Base-by-base conservation (phyloP, 2,888 invertebrate genomes). In the Amorpha juglandis region DNA sequence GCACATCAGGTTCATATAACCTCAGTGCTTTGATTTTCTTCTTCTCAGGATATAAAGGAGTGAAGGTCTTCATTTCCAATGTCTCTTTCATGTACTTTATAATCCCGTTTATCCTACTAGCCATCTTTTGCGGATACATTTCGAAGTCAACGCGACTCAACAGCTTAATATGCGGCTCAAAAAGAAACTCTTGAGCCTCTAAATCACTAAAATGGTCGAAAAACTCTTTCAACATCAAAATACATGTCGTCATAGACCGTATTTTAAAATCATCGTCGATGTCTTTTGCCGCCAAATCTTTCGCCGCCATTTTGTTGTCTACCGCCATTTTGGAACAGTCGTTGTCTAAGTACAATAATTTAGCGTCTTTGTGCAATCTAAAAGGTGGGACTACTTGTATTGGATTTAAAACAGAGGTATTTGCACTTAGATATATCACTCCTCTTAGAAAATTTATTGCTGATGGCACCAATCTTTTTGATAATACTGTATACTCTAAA, bases 1-100 rank as follows among this genome's bases (percentile, higher is more conserved):
- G 97, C 70, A 98, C 95, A 78, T 96, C 96, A 0, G 98, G 98
- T 84, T 98, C 98, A 79, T 97, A 96, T 63, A 98, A 85, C 76
- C 96, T 96, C 72, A 98, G 89, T 0, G 96, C 95, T 86, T 97
- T 98, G 0, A 98, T 98, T 80, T 95, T 96, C 71, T 95, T 95
- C 74, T 95, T 96, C 58, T 95, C 95, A 68, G 94, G 82, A 12
- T 94, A 81, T 67, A 96, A 76, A 52, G 94, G 95, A 14, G 94
- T 91, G 68, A 95, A 89, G 38, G 94, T 94, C 70, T 95, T 95
- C 6, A 94, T 88, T 62, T 90, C 92, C 65, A 95, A 88, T 14
- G 78, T 80, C 62, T 93, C 86, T 69, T 92, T 89, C 78, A 96
- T 92, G 62, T 92, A 89, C 62, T 91, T 84, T 3, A 87, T 66